A percentile compares a stretch with the other conserved stretches of the same genome.
These are phyloP conservation scores for Noctilio leporinus DNA, from an alignment of 2,113 vertebrate species.

Conservation along the genomic window DNA sequence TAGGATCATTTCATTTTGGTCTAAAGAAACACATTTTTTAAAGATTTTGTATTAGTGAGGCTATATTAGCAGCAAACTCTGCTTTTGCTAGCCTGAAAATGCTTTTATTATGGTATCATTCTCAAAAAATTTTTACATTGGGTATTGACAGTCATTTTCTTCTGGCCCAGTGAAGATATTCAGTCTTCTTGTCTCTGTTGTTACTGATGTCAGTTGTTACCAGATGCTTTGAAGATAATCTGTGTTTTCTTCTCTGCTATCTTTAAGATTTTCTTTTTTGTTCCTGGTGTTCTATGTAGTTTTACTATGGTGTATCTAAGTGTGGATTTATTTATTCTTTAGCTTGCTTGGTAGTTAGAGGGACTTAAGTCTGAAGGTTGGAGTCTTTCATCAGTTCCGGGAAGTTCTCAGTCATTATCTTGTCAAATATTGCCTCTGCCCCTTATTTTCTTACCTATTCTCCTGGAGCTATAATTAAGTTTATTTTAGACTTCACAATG, in stretches of 20 bases:
- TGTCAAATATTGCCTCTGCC: slow-evolving; percentile 8
- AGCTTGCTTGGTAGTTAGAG: not conserved
- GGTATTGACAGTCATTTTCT: not conserved
- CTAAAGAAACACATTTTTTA: not conserved
- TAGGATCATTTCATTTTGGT: not conserved
- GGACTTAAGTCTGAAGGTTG: not conserved
- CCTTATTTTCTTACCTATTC: slow-evolving; percentile 1
- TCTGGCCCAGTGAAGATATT: not conserved
- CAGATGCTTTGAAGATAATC: not conserved
- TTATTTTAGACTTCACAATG: slow-evolving; percentile 1
- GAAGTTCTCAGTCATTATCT: slow-evolving; percentile 12
- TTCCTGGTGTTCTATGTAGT: not conserved
- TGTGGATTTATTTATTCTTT: slow-evolving; percentile 31
- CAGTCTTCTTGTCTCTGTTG: not conserved
- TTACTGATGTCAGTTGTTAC: not conserved
- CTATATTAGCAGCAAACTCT: not conserved
- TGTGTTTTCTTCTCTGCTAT: not conserved
- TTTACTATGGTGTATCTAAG: not conserved
- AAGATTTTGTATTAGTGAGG: not conserved
- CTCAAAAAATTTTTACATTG: not conserved
- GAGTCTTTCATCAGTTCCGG: not conserved
- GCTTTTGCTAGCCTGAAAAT: slow-evolving; percentile 33
- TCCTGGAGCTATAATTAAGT: not conserved
- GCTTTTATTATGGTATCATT: not conserved
- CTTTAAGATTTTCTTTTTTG: not conserved